Evolutionary conservation across 2,113 vertebrate species (phyloP).

Genomic region (Cervus canadensis): DNA sequence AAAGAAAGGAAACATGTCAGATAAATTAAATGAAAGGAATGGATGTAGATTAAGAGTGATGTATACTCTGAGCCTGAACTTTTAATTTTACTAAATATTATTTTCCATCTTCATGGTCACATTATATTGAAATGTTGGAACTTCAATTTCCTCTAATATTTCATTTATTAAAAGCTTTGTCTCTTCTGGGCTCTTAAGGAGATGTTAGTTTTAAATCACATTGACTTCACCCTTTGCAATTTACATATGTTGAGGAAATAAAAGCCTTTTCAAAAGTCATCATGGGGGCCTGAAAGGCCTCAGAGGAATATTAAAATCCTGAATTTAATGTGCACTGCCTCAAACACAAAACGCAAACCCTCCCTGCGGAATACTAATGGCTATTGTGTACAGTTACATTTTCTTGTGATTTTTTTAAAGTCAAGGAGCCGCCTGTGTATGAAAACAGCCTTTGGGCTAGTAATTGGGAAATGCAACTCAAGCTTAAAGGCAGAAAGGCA

Average conservation of each 20-base stretch:
- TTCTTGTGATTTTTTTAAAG: constrained; percentile 65
- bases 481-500: constrained; percentile 32
- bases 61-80: constrained; percentile 69
- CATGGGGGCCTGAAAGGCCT: constrained; percentile 71
- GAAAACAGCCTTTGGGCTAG: constrained; percentile 60
- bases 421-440: constrained; percentile 48
- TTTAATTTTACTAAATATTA: constrained; percentile 84
- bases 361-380: constrained; percentile 79
- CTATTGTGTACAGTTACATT: constrained; percentile 70
- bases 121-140: constrained; percentile 75
- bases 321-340: constrained; percentile 79
- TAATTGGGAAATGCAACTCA: background rate
- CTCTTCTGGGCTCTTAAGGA: constrained; percentile 78
- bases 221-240: constrained; percentile 79
- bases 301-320: constrained; percentile 81
- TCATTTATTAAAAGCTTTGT: constrained; percentile 81
- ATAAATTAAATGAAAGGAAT: constrained; percentile 75
- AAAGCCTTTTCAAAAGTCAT: constrained; percentile 81
- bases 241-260: constrained; percentile 83
- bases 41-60: constrained; percentile 74
- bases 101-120: constrained; percentile 75
- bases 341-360: constrained; percentile 76
- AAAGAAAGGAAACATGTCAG: constrained; percentile 63
- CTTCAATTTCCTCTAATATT: constrained; percentile 78
- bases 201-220: constrained; percentile 83